Evolutionary conservation across 2,888 invertebrate genomes (phyloP).

Genomic region (Epirrita christyi): DNA sequence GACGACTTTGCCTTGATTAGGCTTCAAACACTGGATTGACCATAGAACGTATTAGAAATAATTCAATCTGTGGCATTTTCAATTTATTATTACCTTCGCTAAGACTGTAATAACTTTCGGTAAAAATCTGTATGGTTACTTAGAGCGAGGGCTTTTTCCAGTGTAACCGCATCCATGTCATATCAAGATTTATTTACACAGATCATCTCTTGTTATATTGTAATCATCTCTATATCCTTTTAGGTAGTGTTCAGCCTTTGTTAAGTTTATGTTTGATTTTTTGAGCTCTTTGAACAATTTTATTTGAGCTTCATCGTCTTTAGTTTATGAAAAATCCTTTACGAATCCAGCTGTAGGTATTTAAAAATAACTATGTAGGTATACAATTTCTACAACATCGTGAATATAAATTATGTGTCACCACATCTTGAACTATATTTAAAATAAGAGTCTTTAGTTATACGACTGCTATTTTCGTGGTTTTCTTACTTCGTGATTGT

Average conservation of each 20-base stretch:
- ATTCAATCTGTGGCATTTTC: slow-evolving; percentile 55
- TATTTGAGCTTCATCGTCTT: slow-evolving; percentile 31
- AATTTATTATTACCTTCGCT: slow-evolving; percentile 56
- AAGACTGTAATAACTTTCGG: slow-evolving; percentile 61
- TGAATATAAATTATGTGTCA: slow-evolving; percentile 18
- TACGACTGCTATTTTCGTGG: slow-evolving; percentile 13
- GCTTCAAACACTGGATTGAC: slow-evolving; percentile 51
- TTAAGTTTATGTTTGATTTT: slow-evolving; percentile 63
- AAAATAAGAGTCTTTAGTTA: slow-evolving; percentile 9
- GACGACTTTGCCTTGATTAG: slow-evolving; percentile 23
- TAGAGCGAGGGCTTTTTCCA: slow-evolving; percentile 53
- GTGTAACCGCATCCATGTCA: slow-evolving; percentile 48
- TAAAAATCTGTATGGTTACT: slow-evolving; percentile 53
- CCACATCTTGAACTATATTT: slow-evolving; percentile 18
- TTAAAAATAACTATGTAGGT: slow-evolving; percentile 25
- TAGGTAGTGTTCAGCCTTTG: slow-evolving; percentile 59
- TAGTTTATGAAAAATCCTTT: slow-evolving; percentile 8
- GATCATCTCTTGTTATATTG: slow-evolving; percentile 47
- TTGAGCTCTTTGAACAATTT: slow-evolving; percentile 59
- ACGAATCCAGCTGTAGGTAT: slow-evolving; percentile 22
- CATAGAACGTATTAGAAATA: slow-evolving; percentile 39
- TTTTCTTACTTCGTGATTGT: slow-evolving; percentile 7
- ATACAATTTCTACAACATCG: slow-evolving; percentile 10
- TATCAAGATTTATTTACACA: slow-evolving; percentile 43
- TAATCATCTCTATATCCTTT: slow-evolving; percentile 52